phyloP scores from a whole-genome alignment of 1,140 invertebrate species.

The Eupeodes corollae region DNA sequence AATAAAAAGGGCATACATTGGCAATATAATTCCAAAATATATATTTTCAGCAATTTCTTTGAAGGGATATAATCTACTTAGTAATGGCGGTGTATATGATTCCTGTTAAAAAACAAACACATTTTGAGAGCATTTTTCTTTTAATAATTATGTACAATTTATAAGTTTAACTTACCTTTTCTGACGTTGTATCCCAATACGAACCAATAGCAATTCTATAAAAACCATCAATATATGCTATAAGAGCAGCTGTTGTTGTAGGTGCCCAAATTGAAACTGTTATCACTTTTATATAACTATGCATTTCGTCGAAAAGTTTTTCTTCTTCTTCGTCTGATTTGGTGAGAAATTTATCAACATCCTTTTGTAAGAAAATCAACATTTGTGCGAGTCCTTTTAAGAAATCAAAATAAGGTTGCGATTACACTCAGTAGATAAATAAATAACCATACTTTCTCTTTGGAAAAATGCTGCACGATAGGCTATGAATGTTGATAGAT shows the following conservation, averaged over 20 bases:
- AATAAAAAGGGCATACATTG: conserved; percentile 18
- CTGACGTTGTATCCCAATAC: too few species aligned
- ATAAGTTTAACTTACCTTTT: too few species aligned
- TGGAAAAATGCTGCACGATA: conserved; percentile 21
- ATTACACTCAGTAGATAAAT: background rate
- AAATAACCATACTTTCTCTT: conserved; percentile 14
- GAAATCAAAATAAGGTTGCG: background rate
- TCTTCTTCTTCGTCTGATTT: conserved; percentile 14
- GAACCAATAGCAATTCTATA: conserved; percentile 12
- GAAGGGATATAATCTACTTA: conserved; percentile 24
- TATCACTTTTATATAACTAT: conserved; percentile 13
- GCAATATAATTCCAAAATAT: conserved; percentile 20
- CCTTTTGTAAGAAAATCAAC: conserved; percentile 11
- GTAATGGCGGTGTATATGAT: conserved; percentile 19
- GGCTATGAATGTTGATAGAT: conserved; percentile 20
- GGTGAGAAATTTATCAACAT: conserved; percentile 7
- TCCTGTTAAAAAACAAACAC: conserved; percentile 11
- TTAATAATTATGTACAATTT: conserved; percentile 7
- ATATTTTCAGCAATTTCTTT: conserved; percentile 22
- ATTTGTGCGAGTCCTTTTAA: conserved; percentile 12
- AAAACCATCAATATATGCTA: conserved; percentile 22
- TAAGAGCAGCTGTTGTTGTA: conserved; percentile 19
- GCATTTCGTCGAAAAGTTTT: conserved; percentile 9
- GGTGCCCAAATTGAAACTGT: conserved; percentile 21
- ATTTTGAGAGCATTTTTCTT: conserved; percentile 23